Conservation (phyloP, 2,113 vertebrate genomes). For the Bothrops jararaca region DNA sequence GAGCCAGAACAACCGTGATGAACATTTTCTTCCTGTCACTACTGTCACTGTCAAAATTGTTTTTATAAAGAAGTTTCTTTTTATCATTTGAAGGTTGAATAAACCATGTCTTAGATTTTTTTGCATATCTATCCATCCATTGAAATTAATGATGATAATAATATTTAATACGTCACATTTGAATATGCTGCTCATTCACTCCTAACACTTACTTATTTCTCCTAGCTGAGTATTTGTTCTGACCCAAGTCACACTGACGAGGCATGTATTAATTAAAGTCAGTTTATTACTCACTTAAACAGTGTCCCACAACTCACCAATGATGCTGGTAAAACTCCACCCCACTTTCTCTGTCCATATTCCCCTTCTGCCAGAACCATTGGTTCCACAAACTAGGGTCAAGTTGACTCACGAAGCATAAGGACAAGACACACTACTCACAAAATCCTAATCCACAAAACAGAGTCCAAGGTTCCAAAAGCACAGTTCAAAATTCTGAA, state of each 20-base stretch:
- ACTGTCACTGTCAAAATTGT: slow-evolving; percentile 2
- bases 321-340: background rate
- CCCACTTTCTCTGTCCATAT: background rate
- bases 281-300: background rate
- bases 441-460: background rate
- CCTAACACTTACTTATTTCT: background rate
- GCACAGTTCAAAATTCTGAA: background rate
- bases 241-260: background rate
- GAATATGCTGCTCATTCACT: background rate
- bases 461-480: background rate
- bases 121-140: background rate
- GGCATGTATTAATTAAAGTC: background rate
- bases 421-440: background rate
- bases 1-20: background rate
- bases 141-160: background rate
- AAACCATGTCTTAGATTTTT: background rate
- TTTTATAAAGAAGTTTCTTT: background rate
- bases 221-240: background rate
- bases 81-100: background rate
- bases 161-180: background rate
- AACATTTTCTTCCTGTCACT: background rate
- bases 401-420: background rate
- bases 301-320: background rate
- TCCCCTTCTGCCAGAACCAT: background rate
- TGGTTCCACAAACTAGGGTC: background rate